Evolutionary conservation across 2,113 vertebrate genomes (phyloP).

Genomic region (Chionomys nivalis): DNA sequence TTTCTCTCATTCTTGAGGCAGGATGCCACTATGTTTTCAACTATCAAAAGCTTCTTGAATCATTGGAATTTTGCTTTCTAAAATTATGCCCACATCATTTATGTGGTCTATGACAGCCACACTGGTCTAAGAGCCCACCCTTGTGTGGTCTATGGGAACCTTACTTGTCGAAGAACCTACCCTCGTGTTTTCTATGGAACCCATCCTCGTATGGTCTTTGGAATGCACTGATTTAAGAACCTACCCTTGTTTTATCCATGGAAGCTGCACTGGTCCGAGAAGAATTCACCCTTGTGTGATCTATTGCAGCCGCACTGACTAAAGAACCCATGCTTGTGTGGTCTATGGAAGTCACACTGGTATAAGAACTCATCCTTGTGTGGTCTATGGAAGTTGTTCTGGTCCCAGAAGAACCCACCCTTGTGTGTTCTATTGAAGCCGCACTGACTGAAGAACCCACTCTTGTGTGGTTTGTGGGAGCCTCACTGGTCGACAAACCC

Average conservation of each 20-base stretch:
- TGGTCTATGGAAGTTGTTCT: background rate
- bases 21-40: background rate
- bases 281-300: too few relatives aligned
- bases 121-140: background rate
- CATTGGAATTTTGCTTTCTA: background rate
- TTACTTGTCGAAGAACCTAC: too few relatives aligned
- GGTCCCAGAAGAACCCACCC: background rate
- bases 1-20: background rate
- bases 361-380: background rate
- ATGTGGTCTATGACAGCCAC: background rate
- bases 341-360: background rate
- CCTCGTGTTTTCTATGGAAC: too few relatives aligned
- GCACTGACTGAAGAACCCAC: background rate
- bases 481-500: background rate
- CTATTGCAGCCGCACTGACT: background rate
- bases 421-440: background rate
- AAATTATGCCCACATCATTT: background rate
- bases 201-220: too few relatives aligned
- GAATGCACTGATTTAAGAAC: too few relatives aligned
- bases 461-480: background rate
- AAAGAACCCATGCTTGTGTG: background rate
- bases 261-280: too few relatives aligned
- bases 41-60: slow-evolving; percentile 25
- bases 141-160: background rate
- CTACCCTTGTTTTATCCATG: too few relatives aligned